phyloP scores from a whole-genome alignment of 2,888 invertebrate genomes.

The Cremastinae sp. region DNA sequence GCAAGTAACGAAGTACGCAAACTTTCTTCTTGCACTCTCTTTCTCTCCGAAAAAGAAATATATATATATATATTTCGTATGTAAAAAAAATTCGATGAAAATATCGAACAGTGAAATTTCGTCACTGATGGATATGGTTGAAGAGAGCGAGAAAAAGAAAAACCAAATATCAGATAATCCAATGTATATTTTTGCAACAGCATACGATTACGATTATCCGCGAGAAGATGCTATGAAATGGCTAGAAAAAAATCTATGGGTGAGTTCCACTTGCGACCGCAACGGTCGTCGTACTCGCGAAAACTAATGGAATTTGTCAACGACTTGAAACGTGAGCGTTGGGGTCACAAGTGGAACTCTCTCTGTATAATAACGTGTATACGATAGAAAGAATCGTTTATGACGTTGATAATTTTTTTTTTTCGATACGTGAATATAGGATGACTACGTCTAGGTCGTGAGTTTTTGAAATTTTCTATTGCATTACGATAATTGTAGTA shows the following conservation, averaged over 20 bases:
- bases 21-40: conserved; percentile 19
- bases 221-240: conserved; percentile 45
- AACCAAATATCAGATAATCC: conserved; percentile 43
- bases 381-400: conserved; percentile 70
- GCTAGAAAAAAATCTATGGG: conserved; percentile 58
- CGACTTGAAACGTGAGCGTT: too few relatives aligned
- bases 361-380: conserved; percentile 62
- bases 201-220: conserved; percentile 53
- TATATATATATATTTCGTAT: conserved; percentile 13
- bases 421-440: conserved; percentile 46
- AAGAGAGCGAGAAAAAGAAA: conserved; percentile 35
- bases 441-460: conserved; percentile 34
- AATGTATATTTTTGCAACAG: conserved; percentile 60
- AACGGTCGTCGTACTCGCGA: too few relatives aligned
- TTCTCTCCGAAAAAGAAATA: conserved; percentile 28
- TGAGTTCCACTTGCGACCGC: too few relatives aligned
- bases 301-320: too few relatives aligned
- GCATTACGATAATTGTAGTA: not conserved
- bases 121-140: too few relatives aligned
- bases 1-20: conserved; percentile 46
- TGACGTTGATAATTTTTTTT: conserved; percentile 33
- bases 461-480: not conserved
- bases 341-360: too few relatives aligned
- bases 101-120: not conserved
- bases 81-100: not conserved